Percentiles rank a stretch among this genome's conserved stretches.
Evolutionary conservation across 2,113 vertebrate species (phyloP).

Genomic region (Notothenia rossii): DNA sequence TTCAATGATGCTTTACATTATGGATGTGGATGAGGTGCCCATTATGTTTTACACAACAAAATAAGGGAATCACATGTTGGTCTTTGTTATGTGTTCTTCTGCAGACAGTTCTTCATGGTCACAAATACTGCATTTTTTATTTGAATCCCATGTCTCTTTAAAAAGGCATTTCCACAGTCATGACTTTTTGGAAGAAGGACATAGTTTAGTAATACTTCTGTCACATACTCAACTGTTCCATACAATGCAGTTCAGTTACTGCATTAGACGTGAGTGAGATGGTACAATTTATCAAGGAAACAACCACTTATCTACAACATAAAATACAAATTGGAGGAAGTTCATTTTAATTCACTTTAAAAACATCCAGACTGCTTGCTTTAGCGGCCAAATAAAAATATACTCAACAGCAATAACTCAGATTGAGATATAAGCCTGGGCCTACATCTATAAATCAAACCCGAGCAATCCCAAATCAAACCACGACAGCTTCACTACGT

Average conservation of each 20-base stretch:
- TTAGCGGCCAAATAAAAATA: slow-evolving; percentile 31
- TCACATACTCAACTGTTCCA: background rate
- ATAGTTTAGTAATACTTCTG: background rate
- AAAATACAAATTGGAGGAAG: slow-evolving; percentile 1
- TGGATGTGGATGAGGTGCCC: background rate
- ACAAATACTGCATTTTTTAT: slow-evolving; percentile 40
- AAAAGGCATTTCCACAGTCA: slow-evolving; percentile 25
- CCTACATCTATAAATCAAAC: slow-evolving; percentile 45
- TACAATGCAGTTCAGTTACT: background rate
- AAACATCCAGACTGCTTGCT: background rate
- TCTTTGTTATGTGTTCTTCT: slow-evolving; percentile 1
- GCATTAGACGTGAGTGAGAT: background rate
- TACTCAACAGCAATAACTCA: slow-evolving; percentile 39
- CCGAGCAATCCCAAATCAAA: slow-evolving; percentile 22
- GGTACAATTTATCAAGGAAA: background rate
- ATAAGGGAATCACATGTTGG: background rate
- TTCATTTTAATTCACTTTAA: slow-evolving; percentile 33
- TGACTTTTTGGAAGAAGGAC: background rate
- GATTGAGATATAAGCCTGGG: slow-evolving; percentile 27
- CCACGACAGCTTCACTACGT: slow-evolving; percentile 16
- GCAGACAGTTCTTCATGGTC: slow-evolving; percentile 6
- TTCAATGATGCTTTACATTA: background rate
- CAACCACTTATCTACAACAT: too few species aligned
- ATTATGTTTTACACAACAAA: background rate
- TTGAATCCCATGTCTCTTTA: slow-evolving; percentile 30